Percentiles rank a stretch among this genome's conserved stretches.
phyloP scores from a whole-genome alignment of 1,140 invertebrate genomes.

The Octopus bimaculoides region DNA sequence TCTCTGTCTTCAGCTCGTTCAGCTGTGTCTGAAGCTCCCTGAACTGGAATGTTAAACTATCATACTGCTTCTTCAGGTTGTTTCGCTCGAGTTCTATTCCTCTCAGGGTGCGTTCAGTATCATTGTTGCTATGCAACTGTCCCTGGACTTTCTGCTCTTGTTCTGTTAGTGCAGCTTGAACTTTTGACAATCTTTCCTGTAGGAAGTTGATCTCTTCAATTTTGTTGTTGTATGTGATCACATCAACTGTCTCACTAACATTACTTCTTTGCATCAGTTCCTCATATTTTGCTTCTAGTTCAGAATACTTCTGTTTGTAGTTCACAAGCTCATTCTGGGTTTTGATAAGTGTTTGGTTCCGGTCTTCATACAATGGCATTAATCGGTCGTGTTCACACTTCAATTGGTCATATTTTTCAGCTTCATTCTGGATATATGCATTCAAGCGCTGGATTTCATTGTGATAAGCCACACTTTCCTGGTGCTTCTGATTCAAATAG shows the following conservation, averaged over 20 bases:
- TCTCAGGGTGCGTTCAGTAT: conserved; percentile 37
- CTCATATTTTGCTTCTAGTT: conserved; percentile 57
- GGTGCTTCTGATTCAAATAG: conserved; percentile 75
- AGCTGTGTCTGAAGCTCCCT: conserved; percentile 40
- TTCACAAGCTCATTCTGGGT: conserved; percentile 61
- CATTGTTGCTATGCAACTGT: conserved; percentile 37
- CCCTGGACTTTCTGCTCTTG: conserved; percentile 39
- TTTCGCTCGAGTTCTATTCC: conserved; percentile 40
- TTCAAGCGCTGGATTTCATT: conserved; percentile 77
- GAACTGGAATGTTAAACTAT: conserved; percentile 50
- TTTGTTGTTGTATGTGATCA: conserved; percentile 38
- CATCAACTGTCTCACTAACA: conserved; percentile 40
- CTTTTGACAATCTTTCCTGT: conserved; percentile 35
- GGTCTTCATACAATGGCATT: conserved; percentile 55
- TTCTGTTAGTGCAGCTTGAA: conserved; percentile 32
- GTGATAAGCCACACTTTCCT: conserved; percentile 79
- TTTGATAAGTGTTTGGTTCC: conserved; percentile 58
- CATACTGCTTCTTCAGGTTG: conserved; percentile 46
- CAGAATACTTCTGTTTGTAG: conserved; percentile 58
- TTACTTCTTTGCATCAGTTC: conserved; percentile 45
- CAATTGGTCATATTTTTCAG: conserved; percentile 49
- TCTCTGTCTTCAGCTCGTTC: conserved; percentile 39
- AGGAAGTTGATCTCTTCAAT: conserved; percentile 38
- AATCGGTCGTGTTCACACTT: conserved; percentile 52
- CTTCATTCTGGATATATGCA: conserved; percentile 37